These are phyloP conservation scores for Zoroaster sp. DNA, from an alignment of 53 echinoderm and acorn worm species.

Conservation along the genomic window DNA sequence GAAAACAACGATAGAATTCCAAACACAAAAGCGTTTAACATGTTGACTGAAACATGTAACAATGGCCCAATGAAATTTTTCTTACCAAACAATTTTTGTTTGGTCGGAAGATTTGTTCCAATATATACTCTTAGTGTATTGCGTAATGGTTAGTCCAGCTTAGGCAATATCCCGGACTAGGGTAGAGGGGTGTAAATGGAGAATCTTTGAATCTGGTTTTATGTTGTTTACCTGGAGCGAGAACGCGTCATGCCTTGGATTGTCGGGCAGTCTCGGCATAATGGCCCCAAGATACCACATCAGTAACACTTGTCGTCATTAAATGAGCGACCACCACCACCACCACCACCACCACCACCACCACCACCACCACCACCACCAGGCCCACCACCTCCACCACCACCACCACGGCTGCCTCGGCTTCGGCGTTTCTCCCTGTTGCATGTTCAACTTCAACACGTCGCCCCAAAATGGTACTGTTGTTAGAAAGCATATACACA, in stretches of 20 bases:
- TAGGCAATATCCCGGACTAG: too few relatives aligned
- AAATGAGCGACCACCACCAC: constrained; percentile 33
- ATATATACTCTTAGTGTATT: too few relatives aligned
- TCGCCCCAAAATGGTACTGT: constrained; percentile 65
- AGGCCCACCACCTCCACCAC: background rate
- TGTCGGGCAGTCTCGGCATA: constrained; percentile 55
- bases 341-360: background rate
- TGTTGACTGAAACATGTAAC: too few relatives aligned
- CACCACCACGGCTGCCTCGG: background rate
- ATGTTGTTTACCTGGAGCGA: background rate
- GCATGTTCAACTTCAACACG: constrained; percentile 78
- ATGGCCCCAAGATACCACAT: constrained; percentile 76
- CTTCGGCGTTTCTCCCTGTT: constrained; percentile 64
- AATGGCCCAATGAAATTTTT: too few relatives aligned
- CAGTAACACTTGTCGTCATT: constrained; percentile 77
- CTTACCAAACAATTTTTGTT: too few relatives aligned
- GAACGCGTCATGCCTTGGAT: background rate
- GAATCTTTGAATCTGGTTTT: too few relatives aligned
- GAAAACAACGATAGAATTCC: too few relatives aligned
- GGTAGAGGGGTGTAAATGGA: too few relatives aligned
- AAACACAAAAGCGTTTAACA: too few relatives aligned
- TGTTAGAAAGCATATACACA: background rate
- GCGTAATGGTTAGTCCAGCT: too few relatives aligned
- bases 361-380: background rate
- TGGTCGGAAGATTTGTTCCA: too few relatives aligned